These are phyloP conservation scores for Gyps fulvus DNA, from an alignment of 2,113 vertebrate species.

Conservation along the genomic window DNA sequence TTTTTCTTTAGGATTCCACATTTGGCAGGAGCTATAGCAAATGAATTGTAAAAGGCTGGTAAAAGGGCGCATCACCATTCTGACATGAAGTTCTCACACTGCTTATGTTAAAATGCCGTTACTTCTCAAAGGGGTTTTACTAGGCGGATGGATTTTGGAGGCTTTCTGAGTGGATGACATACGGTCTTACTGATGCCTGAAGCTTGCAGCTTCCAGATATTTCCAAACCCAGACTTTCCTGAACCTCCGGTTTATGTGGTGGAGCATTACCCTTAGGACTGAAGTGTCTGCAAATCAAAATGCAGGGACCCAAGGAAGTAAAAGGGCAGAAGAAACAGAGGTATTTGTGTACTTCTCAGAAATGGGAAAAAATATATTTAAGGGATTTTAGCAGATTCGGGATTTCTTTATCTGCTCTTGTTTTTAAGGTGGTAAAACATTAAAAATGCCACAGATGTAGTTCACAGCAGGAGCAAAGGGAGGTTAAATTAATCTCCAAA, in stretches of 20 bases:
- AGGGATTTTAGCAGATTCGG: neutral
- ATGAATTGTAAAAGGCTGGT: neutral
- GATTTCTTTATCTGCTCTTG: neutral
- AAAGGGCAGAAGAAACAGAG: neutral
- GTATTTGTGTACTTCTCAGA: neutral
- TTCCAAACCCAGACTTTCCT: neutral
- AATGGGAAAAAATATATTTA: neutral
- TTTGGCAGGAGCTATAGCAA: neutral
- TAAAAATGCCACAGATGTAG: conserved; percentile 29
- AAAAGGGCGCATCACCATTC: neutral
- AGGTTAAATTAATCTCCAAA: conserved; percentile 51
- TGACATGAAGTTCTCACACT: neutral
- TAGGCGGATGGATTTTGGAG: neutral
- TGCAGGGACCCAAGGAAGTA: neutral
- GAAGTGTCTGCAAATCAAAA: neutral
- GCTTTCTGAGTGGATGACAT: neutral
- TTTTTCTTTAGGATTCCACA: neutral
- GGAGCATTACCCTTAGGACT: neutral
- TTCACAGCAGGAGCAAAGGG: conserved; percentile 2
- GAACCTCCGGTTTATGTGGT: neutral
- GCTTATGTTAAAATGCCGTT: neutral
- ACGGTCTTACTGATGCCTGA: neutral
- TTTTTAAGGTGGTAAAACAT: conserved; percentile 16
- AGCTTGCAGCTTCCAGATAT: neutral
- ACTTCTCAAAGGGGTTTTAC: neutral